Base-by-base conservation (phyloP, 2,888 invertebrate species). In the Smittia sp. region DNA sequence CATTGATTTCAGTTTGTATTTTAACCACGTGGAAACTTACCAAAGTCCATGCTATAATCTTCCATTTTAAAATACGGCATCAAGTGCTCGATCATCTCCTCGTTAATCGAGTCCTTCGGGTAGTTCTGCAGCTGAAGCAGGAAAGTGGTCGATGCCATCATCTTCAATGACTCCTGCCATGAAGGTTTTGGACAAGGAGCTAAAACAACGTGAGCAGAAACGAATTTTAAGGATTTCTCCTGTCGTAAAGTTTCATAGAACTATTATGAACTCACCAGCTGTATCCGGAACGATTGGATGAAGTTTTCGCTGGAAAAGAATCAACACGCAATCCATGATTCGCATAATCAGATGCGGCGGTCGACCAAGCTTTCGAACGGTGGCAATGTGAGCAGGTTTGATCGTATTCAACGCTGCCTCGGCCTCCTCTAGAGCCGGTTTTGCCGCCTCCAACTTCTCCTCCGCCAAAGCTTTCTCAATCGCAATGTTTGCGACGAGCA, bases 281-380 rank as follows among this genome's bases (percentile, higher is more conserved):
- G 93, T 88, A 80, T 98, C 98, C 2, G 90, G 86, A 77, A 90
- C 88, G 3, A 93, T 87, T 0, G 93, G 87, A 80, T 96, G 94
- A 63, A 96, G 80, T 81, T 90, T 91, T 75, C 94, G 87, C 84
- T 96, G 96, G 80, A 98, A 98, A 24, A 98, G 83, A 77, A 98
- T 91, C 77, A 97, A 80, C 0, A 96, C 97, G 80, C 94, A 95
- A 81, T 98, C 98, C 98, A 98, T 98, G 77, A 98, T 98, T 75
- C 97, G 87, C 97, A 98, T 93, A 79, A 98, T 98, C 9, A 98
- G 85, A 84, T 97, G 97, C 0, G 98, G 98, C 0, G 98, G 98
- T 75, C 97, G 87, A 7, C 96, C 97, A 73, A 98, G 83, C 82
- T 98, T 98, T 76, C 97, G 86, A 0, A 98, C 97, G 67, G 95